Conservation (phyloP, 2,888 invertebrate genomes). For the Metalampra italica region DNA sequence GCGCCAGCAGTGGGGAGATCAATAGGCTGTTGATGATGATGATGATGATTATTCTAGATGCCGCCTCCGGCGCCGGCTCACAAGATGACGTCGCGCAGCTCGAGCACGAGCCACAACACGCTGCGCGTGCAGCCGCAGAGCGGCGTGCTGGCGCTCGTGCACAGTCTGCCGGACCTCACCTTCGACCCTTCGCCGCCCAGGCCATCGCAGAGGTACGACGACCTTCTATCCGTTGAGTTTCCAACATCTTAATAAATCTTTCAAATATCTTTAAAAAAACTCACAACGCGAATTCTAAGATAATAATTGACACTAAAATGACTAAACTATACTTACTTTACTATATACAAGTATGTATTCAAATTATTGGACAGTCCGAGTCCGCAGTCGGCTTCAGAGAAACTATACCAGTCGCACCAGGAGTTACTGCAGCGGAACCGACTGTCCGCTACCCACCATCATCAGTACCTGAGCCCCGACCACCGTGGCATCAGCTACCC, state of each 20-base stretch:
- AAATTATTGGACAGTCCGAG: conserved; percentile 22
- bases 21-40: no score
- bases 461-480: conserved; percentile 64
- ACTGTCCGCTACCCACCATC: conserved; percentile 33
- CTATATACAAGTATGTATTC: no score
- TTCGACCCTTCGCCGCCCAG: conserved; percentile 42
- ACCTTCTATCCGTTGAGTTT: background rate
- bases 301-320: no score
- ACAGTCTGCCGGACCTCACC: conserved; percentile 87
- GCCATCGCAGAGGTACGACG: conserved; percentile 12
- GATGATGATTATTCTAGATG: no score
- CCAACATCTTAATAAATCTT: background rate
- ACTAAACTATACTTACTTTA: no score
- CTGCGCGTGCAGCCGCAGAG: conserved; percentile 84
- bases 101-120: conserved; percentile 43
- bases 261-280: no score
- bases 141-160: conserved; percentile 81
- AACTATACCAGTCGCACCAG: conserved; percentile 55
- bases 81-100: conserved; percentile 23
- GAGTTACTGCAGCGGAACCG: conserved; percentile 59
- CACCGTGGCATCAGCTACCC: conserved; percentile 89
- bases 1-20: no score
- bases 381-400: conserved; percentile 51
- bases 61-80: background rate
- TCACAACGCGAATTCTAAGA: no score